Evolutionary conservation across 2,888 invertebrate genomes (phyloP), one percentile per base, ranked within the genome.

Genomic region (Zootermopsis nevadensis): DNA sequence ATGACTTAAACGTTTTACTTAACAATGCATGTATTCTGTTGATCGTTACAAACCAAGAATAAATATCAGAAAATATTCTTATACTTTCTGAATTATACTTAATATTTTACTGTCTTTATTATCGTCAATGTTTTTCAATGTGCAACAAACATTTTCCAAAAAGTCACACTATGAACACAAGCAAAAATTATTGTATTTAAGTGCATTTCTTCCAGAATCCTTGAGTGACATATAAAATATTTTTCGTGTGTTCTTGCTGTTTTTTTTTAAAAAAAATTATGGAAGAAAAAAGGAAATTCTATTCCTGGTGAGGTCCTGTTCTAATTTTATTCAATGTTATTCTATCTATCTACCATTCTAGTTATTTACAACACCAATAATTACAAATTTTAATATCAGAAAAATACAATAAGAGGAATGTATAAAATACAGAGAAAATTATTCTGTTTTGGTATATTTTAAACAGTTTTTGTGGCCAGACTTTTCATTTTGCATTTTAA

Each of bases 401-500:
- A 60, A 60, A 7, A 27, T 15, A 15, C 48, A 48, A 4, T 48
- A 48, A 48, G 19, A 48, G 19, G n/a, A 60, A 48, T 48, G 48
- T 48, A n/a, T 27, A n/a, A 10, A 27, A 27, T 10, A 4, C n/a
- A 60, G 0, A 60, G 7, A 27, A 60, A 60, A 60, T 27, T n/a
- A 3, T 60, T 60, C 12, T 2, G 6, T 4, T 60, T 60, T 60
- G n/a, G 27, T n/a, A 60, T 12, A n/a, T 60, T 60, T n/a, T 27
- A 7, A 27, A 27, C n/a, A 60, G 8, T 27, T 60, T 27, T n/a
- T n/a, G 60, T 6, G 10, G 12, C 27, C 8, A 27, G 7, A 60
- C n/a, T 74, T n/a, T 76, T 53, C 24, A 72, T 27, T 82, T 60
- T 38, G n/a, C 24, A 31, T 69, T 80, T 30, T 55, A n/a, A 81